Percentiles rank a stretch among this genome's conserved stretches.
Evolutionary conservation across 2,113 vertebrate genomes (phyloP).

Genomic region (Malurus alboscapulatus): DNA sequence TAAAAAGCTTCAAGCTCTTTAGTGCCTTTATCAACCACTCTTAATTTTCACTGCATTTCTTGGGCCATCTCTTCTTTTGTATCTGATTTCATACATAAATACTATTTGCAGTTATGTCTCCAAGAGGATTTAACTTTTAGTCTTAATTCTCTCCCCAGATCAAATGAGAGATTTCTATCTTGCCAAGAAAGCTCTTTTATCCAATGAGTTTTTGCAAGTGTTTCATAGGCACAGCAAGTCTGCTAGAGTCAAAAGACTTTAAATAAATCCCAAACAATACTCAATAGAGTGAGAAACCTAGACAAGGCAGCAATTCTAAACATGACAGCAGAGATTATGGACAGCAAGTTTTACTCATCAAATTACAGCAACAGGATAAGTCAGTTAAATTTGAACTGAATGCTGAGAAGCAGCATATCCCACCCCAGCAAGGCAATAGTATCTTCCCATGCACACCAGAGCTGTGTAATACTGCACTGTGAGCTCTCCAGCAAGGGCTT

Average conservation of each 20-base stretch:
- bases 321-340: slow-evolving; percentile 8
- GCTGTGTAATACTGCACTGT: background rate
- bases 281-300: background rate
- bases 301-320: background rate
- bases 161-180: slow-evolving; percentile 46
- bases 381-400: slow-evolving; percentile 28
- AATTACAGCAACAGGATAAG: slow-evolving; percentile 25
- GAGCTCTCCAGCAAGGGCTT: background rate
- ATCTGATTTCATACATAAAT: slow-evolving; percentile 41
- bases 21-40: slow-evolving; percentile 23
- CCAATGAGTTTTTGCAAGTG: slow-evolving; percentile 12
- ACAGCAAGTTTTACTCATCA: slow-evolving; percentile 35
- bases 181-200: background rate
- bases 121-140: slow-evolving; percentile 55
- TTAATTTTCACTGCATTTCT: slow-evolving; percentile 25
- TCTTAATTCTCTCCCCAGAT: slow-evolving; percentile 54
- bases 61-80: slow-evolving; percentile 39
- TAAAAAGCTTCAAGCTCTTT: slow-evolving; percentile 33
- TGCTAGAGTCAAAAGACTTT: background rate
- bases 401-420: slow-evolving; percentile 1
- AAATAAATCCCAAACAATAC: slow-evolving; percentile 45
- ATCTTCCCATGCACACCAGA: background rate
- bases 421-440: background rate
- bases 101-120: slow-evolving; percentile 1
- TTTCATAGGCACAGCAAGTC: slow-evolving; percentile 20